Conservation (phyloP, 2,113 vertebrate species). For the Rostratula benghalensis region DNA sequence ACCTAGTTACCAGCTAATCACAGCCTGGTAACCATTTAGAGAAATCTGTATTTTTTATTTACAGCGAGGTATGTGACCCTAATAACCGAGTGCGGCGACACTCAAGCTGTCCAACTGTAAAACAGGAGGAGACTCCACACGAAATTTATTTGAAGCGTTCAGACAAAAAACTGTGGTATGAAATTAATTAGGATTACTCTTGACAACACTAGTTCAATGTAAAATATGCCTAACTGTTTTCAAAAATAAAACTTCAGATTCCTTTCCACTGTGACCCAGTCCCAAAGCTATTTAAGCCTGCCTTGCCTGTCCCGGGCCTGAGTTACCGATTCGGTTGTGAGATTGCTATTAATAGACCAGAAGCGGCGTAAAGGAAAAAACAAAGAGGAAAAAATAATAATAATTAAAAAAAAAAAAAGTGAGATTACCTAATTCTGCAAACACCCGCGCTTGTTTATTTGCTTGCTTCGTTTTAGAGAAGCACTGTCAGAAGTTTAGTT, state of each 20-base stretch:
- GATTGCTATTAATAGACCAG: background rate
- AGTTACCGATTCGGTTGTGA: background rate
- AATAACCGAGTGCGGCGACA: background rate
- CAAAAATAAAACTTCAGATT: conserved; percentile 36
- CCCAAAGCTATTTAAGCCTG: background rate
- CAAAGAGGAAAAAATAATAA: background rate
- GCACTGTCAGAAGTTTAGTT: conserved; percentile 34
- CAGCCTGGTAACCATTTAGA: background rate
- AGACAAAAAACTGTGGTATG: background rate
- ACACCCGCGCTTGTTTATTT: background rate
- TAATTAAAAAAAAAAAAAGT: background rate
- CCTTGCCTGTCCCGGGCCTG: background rate
- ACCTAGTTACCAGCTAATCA: conserved; percentile 13
- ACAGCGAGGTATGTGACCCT: background rate
- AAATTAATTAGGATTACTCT: background rate
- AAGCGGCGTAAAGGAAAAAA: background rate
- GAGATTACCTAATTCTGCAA: background rate
- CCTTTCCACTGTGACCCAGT: background rate
- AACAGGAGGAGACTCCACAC: background rate
- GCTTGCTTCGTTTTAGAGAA: conserved; percentile 20
- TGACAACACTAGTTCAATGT: background rate
- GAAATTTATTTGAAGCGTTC: background rate
- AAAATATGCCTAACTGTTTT: conserved; percentile 18
- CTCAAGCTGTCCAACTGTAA: background rate
- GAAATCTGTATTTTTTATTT: background rate